phyloP scores from a whole-genome alignment of 2,888 invertebrate species.

The Cephus nigrinus region DNA sequence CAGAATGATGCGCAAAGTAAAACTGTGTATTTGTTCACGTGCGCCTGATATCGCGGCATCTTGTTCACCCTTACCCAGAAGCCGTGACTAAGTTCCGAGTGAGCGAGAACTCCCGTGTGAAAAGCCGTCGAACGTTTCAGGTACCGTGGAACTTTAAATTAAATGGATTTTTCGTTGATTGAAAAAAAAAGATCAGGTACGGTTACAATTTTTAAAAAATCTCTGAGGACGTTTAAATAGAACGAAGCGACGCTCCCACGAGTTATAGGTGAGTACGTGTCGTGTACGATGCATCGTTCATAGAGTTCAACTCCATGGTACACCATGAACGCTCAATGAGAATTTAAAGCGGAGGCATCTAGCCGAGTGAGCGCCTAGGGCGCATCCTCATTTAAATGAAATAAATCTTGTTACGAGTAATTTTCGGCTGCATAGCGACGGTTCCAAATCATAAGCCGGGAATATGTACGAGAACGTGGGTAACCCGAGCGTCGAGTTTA shows the following conservation, averaged over 20 bases:
- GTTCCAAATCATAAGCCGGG: conserved; percentile 27
- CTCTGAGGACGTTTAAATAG: background rate
- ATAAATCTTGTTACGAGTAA: conserved; percentile 61
- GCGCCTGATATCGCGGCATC: background rate
- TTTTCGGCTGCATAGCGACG: conserved; percentile 43
- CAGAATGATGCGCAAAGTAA: background rate
- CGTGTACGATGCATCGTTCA: background rate
- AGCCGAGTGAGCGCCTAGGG: conserved; percentile 42
- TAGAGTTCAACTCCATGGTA: background rate
- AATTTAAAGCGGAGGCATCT: conserved; percentile 26
- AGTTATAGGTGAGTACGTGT: background rate
- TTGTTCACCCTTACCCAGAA: background rate
- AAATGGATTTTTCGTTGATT: background rate
- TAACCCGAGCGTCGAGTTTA: conserved; percentile 18
- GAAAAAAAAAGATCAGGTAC: background rate
- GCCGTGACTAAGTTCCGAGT: background rate
- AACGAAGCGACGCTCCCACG: background rate
- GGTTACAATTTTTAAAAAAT: background rate
- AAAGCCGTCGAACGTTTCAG: background rate
- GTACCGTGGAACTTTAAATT: background rate
- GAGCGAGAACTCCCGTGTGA: background rate
- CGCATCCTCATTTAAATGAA: conserved; percentile 62
- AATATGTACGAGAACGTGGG: conserved; percentile 15
- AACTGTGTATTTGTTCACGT: background rate
- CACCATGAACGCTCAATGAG: background rate